phyloP scores from a whole-genome alignment of 1,140 invertebrate species.

The Acyrthosiphon pisum region DNA sequence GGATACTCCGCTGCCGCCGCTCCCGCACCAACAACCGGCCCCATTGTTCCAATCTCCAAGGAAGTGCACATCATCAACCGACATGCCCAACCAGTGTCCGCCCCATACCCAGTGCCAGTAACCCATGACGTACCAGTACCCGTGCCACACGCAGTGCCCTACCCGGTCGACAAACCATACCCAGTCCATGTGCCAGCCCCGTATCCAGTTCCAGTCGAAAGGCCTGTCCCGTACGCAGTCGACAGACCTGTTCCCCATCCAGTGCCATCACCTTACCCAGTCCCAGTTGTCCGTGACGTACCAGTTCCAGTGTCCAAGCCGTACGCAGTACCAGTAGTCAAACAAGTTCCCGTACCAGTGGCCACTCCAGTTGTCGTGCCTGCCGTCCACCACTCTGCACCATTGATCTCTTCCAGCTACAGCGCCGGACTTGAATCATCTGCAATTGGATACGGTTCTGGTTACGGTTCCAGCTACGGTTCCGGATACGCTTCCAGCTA shows the following conservation, averaged over 20 bases:
- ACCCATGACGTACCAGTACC: constrained; percentile 46
- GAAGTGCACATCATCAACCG: constrained; percentile 55
- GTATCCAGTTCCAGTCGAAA: constrained; percentile 55
- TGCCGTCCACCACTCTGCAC: background rate
- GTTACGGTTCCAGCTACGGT: background rate
- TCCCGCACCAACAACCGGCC: constrained; percentile 9
- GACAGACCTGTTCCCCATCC: constrained; percentile 50
- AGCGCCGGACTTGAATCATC: background rate
- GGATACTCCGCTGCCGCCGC: background rate
- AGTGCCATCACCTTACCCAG: constrained; percentile 29
- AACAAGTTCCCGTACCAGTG: constrained; percentile 9
- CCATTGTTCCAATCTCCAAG: background rate
- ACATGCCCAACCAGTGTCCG: constrained; percentile 48
- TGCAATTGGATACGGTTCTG: background rate
- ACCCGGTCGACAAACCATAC: constrained; percentile 55
- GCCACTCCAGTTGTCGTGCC: constrained; percentile 7
- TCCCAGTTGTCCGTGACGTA: constrained; percentile 47
- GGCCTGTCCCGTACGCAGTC: constrained; percentile 51
- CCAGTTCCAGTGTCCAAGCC: constrained; percentile 53
- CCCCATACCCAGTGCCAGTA: constrained; percentile 57
- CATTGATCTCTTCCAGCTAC: background rate
- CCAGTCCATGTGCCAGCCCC: constrained; percentile 52
- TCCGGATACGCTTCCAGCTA: too few relatives aligned
- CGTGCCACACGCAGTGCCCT: constrained; percentile 55
- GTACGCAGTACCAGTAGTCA: constrained; percentile 49